Evolutionary conservation across 2,797 vertebrate species (phyloP).

Genomic region (Anniella stebbinsi): DNA sequence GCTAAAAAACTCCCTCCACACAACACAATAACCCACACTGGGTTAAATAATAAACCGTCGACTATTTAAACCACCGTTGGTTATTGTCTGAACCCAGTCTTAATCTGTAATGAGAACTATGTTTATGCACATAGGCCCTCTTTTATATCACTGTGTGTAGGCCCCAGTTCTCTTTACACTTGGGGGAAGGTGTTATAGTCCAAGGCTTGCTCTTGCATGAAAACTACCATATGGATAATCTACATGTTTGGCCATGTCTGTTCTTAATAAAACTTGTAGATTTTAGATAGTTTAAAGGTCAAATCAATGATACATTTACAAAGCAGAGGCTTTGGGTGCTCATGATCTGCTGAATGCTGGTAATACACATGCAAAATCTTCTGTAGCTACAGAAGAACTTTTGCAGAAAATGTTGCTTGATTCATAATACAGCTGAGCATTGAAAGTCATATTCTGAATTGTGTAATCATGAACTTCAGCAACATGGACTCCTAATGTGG

Average conservation of each 20-base stretch:
- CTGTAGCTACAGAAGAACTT: background rate
- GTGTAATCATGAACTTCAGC: background rate
- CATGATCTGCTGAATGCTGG: background rate
- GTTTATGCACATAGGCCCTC: too few relatives aligned
- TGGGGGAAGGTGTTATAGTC: background rate
- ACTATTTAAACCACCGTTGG: too few relatives aligned
- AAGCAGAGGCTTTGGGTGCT: background rate
- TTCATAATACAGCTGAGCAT: background rate
- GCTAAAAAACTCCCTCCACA: too few relatives aligned
- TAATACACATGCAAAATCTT: background rate
- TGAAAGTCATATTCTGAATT: background rate
- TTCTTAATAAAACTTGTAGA: background rate
- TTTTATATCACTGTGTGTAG: background rate
- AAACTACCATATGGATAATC: background rate
- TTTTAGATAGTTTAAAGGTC: background rate
- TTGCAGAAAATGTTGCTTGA: background rate
- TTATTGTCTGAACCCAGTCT: too few relatives aligned
- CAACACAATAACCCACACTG: too few relatives aligned
- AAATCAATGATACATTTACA: background rate
- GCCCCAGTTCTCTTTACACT: background rate
- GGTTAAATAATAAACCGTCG: too few relatives aligned
- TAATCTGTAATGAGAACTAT: background rate
- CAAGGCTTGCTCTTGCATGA: background rate
- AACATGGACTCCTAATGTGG: background rate
- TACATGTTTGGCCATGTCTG: background rate